Evolutionary conservation across 2,797 vertebrate species (phyloP).

Genomic region (Hemitrygon akajei): DNA sequence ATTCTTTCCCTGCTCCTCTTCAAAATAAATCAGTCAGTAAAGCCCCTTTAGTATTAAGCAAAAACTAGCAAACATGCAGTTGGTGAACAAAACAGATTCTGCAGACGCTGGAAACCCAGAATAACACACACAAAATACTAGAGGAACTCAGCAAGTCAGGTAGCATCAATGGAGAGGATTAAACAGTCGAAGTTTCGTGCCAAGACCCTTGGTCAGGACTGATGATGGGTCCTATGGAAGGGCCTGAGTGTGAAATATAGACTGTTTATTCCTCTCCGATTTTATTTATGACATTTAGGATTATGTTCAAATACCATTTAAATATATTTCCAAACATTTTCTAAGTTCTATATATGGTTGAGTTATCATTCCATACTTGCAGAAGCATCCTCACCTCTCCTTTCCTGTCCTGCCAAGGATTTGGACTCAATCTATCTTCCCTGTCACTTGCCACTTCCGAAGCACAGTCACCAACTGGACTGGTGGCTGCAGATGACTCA

Average conservation of each 20-base stretch:
- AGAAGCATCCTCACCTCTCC: slow-evolving; percentile 67
- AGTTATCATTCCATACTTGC: not conserved
- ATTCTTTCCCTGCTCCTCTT: not conserved
- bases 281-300: not conserved
- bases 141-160: too few species aligned
- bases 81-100: too few species aligned
- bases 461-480: slow-evolving; percentile 71
- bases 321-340: not conserved
- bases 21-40: not conserved
- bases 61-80: not conserved
- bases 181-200: too few species aligned
- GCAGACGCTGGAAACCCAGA: too few species aligned
- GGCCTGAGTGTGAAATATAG: too few species aligned
- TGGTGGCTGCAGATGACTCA: slow-evolving; percentile 67
- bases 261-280: too few species aligned
- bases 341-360: not conserved
- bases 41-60: not conserved
- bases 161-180: too few species aligned
- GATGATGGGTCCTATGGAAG: too few species aligned
- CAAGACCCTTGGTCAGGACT: too few species aligned
- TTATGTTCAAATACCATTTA: not conserved
- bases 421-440: slow-evolving; percentile 84
- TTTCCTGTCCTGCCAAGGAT: slow-evolving; percentile 87
- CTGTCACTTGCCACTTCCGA: slow-evolving; percentile 62
- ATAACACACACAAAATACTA: too few species aligned